These are phyloP conservation scores for Caenorhabditis drosophilae DNA, from an alignment of 2,888 invertebrate genomes.

Conservation along the genomic window DNA sequence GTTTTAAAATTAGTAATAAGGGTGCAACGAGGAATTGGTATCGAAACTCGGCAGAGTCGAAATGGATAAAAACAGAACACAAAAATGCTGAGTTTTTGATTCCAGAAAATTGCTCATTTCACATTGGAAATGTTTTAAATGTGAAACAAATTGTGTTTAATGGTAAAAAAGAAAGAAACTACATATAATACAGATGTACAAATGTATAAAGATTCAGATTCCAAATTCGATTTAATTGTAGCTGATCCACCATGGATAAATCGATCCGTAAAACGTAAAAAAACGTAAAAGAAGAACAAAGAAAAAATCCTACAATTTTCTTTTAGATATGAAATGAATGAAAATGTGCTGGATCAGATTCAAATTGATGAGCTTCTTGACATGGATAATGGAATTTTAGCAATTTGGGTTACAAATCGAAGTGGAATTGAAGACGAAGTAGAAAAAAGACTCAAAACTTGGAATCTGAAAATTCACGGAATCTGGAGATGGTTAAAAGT, in stretches of 20 bases:
- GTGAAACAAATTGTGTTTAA: constrained; percentile 1
- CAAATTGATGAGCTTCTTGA: constrained; percentile 78
- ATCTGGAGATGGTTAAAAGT: constrained; percentile 76
- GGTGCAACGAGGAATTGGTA: constrained; percentile 31
- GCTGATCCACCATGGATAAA: constrained; percentile 97
- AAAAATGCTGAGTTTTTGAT: constrained; percentile 9
- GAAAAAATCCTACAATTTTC: background rate
- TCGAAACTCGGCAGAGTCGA: background rate
- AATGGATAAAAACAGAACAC: constrained; percentile 3
- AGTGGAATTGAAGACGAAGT: constrained; percentile 73
- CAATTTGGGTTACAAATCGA: constrained; percentile 89
- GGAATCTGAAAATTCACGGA: constrained; percentile 79
- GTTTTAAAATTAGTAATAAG: too few relatives aligned
- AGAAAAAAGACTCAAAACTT: constrained; percentile 78
- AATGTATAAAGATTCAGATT: constrained; percentile 8
- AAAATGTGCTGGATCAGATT: constrained; percentile 78
- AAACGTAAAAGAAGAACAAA: constrained; percentile 58
- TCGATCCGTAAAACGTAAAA: constrained; percentile 83
- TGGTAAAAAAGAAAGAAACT: background rate
- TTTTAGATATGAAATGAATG: constrained; percentile 80
- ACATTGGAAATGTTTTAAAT: constrained; percentile 29
- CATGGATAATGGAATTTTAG: constrained; percentile 77
- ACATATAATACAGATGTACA: too few relatives aligned
- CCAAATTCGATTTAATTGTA: constrained; percentile 80
- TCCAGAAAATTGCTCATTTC: constrained; percentile 31